Percentiles rank a stretch among this genome's conserved stretches.
Evolutionary conservation across 2,888 invertebrate genomes (phyloP).

Genomic region (Leucoma salicis): DNA sequence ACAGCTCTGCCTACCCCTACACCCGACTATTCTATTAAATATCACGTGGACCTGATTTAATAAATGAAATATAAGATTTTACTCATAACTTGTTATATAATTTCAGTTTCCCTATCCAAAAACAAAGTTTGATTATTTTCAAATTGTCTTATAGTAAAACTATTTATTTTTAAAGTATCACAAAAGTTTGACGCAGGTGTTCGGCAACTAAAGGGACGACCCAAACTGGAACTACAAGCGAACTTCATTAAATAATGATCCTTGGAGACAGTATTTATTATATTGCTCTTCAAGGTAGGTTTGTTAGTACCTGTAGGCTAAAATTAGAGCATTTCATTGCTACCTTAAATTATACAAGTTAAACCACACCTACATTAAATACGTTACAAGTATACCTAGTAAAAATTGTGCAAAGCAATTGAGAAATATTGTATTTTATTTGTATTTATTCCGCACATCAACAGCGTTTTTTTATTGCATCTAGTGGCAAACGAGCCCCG

Average conservation of each 20-base stretch:
- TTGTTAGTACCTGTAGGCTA: not conserved
- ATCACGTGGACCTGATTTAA: not conserved
- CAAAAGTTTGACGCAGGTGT: not conserved
- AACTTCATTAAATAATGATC: conserved; percentile 1
- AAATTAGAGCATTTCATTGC: no score
- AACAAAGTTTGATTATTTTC: not conserved
- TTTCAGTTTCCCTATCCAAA: not conserved
- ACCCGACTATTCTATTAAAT: conserved; percentile 29
- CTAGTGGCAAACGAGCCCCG: no score
- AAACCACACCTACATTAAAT: no score
- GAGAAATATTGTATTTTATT: no score
- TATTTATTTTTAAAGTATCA: not conserved
- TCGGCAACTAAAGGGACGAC: conserved; percentile 1
- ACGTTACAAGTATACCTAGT: no score
- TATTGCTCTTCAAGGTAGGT: not conserved
- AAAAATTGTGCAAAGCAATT: no score
- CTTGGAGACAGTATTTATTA: conserved; percentile 1
- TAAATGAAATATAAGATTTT: not conserved
- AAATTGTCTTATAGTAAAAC: not conserved
- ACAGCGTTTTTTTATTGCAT: no score
- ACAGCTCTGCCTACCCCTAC: conserved; percentile 32
- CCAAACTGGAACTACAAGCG: not conserved
- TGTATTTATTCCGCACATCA: no score
- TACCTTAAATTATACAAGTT: no score
- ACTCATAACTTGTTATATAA: not conserved